A percentile compares a stretch with the other conserved stretches of the same genome.
These are phyloP conservation scores for Agrotis exclamationis DNA, from an alignment of 2,888 invertebrate species.

Conservation along the genomic window DNA sequence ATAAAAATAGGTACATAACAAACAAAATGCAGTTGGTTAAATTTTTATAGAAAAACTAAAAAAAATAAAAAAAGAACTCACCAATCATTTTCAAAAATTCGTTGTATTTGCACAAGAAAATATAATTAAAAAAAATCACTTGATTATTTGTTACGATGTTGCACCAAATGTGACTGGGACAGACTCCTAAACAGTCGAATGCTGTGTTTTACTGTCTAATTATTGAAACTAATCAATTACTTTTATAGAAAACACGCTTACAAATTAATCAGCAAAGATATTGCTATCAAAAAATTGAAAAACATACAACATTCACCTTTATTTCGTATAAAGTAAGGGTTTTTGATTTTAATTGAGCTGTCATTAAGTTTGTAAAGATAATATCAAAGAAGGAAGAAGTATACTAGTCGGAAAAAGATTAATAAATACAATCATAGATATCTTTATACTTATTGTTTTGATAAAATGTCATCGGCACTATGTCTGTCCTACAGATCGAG, in stretches of 20 bases:
- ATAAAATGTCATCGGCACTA: slow-evolving; percentile 55
- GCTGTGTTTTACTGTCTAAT: slow-evolving; percentile 61
- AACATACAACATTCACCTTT: slow-evolving; percentile 31
- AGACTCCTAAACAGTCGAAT: slow-evolving; percentile 54
- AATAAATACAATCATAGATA: slow-evolving; percentile 48
- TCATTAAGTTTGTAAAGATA: slow-evolving; percentile 44
- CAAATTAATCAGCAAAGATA: slow-evolving; percentile 11
- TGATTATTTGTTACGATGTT: slow-evolving; percentile 18
- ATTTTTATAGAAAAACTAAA: background rate
- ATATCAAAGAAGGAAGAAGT: slow-evolving; percentile 49
- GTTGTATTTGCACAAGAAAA: slow-evolving; percentile 22
- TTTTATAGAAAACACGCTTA: slow-evolving; percentile 61
- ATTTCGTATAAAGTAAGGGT: background rate
- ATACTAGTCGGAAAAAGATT: slow-evolving; percentile 50
- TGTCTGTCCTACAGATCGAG: background rate
- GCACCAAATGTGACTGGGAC: slow-evolving; percentile 34
- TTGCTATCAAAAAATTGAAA: slow-evolving; percentile 26
- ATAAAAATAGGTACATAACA: background rate
- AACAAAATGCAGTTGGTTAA: background rate
- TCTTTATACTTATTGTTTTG: slow-evolving; percentile 35
- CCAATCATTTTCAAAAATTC: slow-evolving; percentile 54
- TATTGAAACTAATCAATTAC: slow-evolving; percentile 34
- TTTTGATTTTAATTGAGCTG: background rate
- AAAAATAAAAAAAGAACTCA: slow-evolving; percentile 43
- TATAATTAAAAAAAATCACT: slow-evolving; percentile 19